Percentiles rank a stretch among this genome's conserved stretches.
These are phyloP conservation scores for Pteruthius melanotis DNA, from an alignment of 2,113 vertebrate species.

Conservation along the genomic window DNA sequence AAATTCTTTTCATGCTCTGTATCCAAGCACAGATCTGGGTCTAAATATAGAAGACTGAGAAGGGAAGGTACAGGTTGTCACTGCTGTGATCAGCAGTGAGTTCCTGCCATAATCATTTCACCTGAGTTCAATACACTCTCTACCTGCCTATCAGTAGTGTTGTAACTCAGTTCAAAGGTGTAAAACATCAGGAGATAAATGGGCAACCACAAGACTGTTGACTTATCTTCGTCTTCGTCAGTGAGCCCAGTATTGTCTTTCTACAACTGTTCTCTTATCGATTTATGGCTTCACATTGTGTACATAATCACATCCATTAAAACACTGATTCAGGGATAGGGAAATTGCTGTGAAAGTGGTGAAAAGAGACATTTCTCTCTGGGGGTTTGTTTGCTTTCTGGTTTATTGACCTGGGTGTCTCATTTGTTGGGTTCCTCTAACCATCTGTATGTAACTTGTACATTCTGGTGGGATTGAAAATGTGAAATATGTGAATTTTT, in stretches of 20 bases:
- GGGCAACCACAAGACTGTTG: neutral
- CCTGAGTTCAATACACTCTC: neutral
- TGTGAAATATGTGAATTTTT: slow-evolving; percentile 41
- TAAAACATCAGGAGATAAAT: neutral
- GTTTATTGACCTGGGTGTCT: slow-evolving; percentile 31
- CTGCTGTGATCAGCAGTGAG: neutral
- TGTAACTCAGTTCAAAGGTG: neutral
- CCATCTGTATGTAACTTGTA: slow-evolving; percentile 31
- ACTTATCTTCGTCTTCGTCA: neutral
- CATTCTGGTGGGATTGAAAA: neutral
- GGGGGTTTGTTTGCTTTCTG: neutral
- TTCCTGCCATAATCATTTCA: neutral
- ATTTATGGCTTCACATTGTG: neutral
- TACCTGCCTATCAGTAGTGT: neutral
- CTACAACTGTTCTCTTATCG: neutral
- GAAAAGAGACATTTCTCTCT: neutral
- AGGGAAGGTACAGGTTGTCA: neutral
- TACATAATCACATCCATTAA: neutral
- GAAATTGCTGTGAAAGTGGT: neutral
- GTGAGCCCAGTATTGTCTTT: neutral
- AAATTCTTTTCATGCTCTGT: neutral
- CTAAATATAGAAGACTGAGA: neutral
- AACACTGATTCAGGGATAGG: neutral
- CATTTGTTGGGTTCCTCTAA: slow-evolving; percentile 15
- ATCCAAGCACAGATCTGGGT: neutral